Percentiles rank a stretch among this genome's conserved stretches.
phyloP scores from a whole-genome alignment of 2,797 vertebrate genomes.

The Melanogrammus aeglefinus region DNA sequence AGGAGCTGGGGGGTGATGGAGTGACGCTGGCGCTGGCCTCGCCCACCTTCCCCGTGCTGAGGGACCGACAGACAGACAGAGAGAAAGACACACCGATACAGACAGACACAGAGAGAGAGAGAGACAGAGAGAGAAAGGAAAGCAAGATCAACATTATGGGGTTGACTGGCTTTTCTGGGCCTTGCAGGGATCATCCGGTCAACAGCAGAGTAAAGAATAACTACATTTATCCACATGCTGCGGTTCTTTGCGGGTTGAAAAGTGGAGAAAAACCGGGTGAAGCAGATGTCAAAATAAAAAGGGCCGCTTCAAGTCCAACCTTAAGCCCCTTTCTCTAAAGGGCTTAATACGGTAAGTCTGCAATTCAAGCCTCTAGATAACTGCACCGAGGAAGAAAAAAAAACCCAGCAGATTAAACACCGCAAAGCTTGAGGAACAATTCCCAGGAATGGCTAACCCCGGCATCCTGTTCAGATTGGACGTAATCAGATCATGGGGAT shows the following conservation, averaged over 20 bases:
- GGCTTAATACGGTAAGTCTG: neutral
- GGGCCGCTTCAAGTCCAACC: neutral
- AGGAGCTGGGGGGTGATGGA: conserved; percentile 94
- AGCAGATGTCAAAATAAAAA: neutral
- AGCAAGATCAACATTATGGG: neutral
- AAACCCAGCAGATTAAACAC: neutral
- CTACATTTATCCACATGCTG: neutral
- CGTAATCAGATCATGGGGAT: neutral
- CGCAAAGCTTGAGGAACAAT: neutral
- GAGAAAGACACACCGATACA: no score
- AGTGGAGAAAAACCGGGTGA: neutral
- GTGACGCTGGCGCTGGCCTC: conserved; percentile 74
- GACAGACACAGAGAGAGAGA: neutral
- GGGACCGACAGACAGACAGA: neutral
- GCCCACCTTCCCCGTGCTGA: conserved; percentile 75
- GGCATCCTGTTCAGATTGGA: neutral
- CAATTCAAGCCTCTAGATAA: neutral
- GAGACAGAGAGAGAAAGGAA: conserved; percentile 1
- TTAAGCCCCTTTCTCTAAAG: neutral
- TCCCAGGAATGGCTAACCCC: neutral
- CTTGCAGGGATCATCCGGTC: neutral
- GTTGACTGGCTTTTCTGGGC: neutral
- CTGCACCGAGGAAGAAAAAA: neutral
- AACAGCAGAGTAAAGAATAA: neutral
- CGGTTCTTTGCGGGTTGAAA: neutral